phyloP scores from a whole-genome alignment of 2,113 vertebrate genomes.

The Alces alces region DNA sequence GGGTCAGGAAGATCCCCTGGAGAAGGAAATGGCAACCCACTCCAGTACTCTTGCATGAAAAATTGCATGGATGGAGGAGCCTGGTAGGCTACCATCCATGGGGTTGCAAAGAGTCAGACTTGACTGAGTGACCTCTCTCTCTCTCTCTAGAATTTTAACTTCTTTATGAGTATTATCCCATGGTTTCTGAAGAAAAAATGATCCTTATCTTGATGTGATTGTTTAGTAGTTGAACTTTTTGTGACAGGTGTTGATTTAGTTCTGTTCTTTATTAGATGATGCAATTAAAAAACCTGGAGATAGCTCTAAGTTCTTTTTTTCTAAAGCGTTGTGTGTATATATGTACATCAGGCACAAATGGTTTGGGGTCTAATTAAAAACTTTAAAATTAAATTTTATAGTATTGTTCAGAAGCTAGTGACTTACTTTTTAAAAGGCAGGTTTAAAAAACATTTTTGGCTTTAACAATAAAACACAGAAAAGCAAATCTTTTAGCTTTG shows the following conservation, averaged over 20 bases:
- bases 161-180: slow-evolving; percentile 49
- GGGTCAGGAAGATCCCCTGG: not conserved
- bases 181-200: slow-evolving; percentile 53
- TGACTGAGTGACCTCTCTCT: not conserved
- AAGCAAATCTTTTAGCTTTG: not conserved
- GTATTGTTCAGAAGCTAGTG: not conserved
- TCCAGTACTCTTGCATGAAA: not conserved
- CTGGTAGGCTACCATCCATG: not conserved
- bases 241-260: slow-evolving; percentile 66
- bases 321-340: not conserved
- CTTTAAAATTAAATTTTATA: not conserved
- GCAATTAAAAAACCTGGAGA: slow-evolving; percentile 53
- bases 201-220: slow-evolving; percentile 56
- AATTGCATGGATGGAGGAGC: not conserved
- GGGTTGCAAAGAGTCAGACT: not conserved
- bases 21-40: not conserved
- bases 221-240: slow-evolving; percentile 3
- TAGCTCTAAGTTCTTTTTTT: not conserved
- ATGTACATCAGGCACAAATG: not conserved
- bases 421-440: not conserved
- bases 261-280: slow-evolving; percentile 69
- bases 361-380: not conserved
- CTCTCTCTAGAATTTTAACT: slow-evolving; percentile 23
- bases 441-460: not conserved
- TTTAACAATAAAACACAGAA: not conserved